Evolutionary conservation across 2,888 invertebrate species (phyloP).

Genomic region (Hemistola chrysoprasaria): DNA sequence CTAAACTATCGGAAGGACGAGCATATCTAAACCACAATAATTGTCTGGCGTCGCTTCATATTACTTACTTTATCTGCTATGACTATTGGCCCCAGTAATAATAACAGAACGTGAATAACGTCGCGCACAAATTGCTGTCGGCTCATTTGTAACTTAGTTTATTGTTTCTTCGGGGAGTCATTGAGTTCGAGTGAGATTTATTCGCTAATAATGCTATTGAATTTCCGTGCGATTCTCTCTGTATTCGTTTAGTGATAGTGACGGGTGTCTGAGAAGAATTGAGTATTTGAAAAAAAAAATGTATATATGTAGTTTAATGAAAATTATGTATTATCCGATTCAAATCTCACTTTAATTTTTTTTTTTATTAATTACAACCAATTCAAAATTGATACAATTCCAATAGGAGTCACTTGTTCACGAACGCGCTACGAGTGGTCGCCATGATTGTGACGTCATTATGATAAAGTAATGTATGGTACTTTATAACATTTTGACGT

Average conservation of each 20-base stretch:
- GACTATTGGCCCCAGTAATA: slow-evolving; percentile 36
- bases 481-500: too few relatives aligned
- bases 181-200: slow-evolving; percentile 27
- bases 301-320: too few relatives aligned
- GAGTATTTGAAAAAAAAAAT: too few relatives aligned
- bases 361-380: too few relatives aligned
- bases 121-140: slow-evolving; percentile 37
- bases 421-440: too few relatives aligned
- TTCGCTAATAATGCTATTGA: slow-evolving; percentile 38
- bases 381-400: too few relatives aligned
- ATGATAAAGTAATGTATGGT: too few relatives aligned
- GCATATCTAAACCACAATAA: slow-evolving; percentile 44
- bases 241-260: slow-evolving; percentile 35
- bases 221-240: slow-evolving; percentile 30
- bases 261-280: slow-evolving; percentile 37
- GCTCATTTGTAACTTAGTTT: slow-evolving; percentile 44
- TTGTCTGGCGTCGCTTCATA: slow-evolving; percentile 43
- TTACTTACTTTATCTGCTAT: slow-evolving; percentile 46
- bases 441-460: too few relatives aligned
- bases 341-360: too few relatives aligned
- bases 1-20: slow-evolving; percentile 45
- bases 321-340: too few relatives aligned
- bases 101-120: slow-evolving; percentile 31
- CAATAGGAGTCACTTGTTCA: too few relatives aligned
- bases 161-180: slow-evolving; percentile 39